Conservation (phyloP, 2,113 vertebrate species). For the Oreochromis tanganicae region DNA sequence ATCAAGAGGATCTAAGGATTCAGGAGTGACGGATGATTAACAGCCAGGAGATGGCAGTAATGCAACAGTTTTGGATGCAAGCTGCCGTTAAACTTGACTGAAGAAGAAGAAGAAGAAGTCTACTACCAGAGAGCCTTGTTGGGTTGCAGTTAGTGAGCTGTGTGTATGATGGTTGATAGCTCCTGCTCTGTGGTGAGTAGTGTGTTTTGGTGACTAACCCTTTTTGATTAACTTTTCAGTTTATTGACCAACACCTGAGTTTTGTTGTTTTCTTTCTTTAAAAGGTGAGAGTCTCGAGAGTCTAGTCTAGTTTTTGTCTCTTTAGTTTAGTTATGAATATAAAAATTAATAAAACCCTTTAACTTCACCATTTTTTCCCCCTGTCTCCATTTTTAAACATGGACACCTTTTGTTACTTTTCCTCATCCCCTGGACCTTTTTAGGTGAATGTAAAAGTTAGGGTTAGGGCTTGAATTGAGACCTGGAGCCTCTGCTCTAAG, state of each 20-base stretch:
- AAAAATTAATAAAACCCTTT: not conserved
- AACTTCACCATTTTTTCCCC: not conserved
- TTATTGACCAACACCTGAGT: not conserved
- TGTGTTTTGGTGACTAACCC: not conserved
- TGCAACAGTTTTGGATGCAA: too few relatives aligned
- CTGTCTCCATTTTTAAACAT: not conserved
- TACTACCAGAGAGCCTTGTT: not conserved
- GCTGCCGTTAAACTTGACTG: too few relatives aligned
- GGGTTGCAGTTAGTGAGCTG: not conserved
- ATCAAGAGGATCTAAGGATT: too few relatives aligned
- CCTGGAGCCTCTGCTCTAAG: not conserved
- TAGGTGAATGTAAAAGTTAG: not conserved
- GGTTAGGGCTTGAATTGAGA: not conserved
- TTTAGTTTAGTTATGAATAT: not conserved
- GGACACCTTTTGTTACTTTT: not conserved
- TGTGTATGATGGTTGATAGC: not conserved
- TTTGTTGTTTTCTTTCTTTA: not conserved
- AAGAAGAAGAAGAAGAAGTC: too few relatives aligned
- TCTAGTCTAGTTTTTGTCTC: not conserved
- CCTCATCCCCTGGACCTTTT: not conserved
- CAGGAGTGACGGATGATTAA: too few relatives aligned
- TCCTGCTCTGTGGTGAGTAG: not conserved
- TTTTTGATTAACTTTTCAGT: not conserved
- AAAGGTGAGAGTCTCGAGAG: not conserved
- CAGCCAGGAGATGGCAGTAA: too few relatives aligned